phyloP scores from a whole-genome alignment of 1,140 invertebrate genomes.

The Zophobas morio region DNA sequence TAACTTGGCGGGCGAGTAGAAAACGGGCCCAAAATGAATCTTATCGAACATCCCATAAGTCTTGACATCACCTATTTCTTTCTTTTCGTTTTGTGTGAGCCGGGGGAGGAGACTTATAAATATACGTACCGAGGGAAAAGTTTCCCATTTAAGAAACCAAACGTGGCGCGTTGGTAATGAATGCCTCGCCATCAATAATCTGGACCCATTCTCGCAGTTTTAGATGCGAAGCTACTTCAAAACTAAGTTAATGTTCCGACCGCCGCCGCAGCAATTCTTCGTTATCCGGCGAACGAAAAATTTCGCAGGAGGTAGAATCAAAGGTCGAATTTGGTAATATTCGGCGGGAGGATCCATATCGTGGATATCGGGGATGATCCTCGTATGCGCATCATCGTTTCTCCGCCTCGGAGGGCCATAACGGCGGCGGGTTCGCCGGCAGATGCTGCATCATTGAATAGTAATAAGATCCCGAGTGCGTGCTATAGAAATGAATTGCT shows the following conservation, averaged over 20 bases:
- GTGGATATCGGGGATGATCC: conserved; percentile 39
- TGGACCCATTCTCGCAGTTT: conserved; percentile 49
- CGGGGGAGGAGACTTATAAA: conserved; percentile 68
- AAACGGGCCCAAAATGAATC: conserved; percentile 69
- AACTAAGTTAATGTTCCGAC: conserved; percentile 8
- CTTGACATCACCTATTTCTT: conserved; percentile 71
- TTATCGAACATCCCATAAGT: conserved; percentile 71
- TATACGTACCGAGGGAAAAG: conserved; percentile 67
- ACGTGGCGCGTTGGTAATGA: conserved; percentile 62
- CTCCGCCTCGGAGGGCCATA: conserved; percentile 56
- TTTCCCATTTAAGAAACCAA: conserved; percentile 67
- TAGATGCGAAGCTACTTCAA: conserved; percentile 31
- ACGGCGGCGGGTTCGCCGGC: conserved; percentile 51
- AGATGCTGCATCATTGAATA: conserved; percentile 64
- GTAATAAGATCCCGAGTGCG: conserved; percentile 64
- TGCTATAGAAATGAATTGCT: conserved; percentile 65
- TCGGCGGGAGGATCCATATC: conserved; percentile 37
- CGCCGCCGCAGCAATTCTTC: conserved; percentile 2
- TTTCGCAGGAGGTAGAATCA: conserved; percentile 23
- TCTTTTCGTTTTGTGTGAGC: conserved; percentile 61
- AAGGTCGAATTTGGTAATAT: conserved; percentile 39
- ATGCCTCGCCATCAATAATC: conserved; percentile 61
- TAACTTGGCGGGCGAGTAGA: conserved; percentile 61
- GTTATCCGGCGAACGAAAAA: background rate
- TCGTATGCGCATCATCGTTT: conserved; percentile 42